A percentile compares a stretch with the other conserved stretches of the same genome.
These are phyloP conservation scores for Zygaena filipendulae DNA, from an alignment of 2,888 invertebrate genomes.

Conservation along the genomic window DNA sequence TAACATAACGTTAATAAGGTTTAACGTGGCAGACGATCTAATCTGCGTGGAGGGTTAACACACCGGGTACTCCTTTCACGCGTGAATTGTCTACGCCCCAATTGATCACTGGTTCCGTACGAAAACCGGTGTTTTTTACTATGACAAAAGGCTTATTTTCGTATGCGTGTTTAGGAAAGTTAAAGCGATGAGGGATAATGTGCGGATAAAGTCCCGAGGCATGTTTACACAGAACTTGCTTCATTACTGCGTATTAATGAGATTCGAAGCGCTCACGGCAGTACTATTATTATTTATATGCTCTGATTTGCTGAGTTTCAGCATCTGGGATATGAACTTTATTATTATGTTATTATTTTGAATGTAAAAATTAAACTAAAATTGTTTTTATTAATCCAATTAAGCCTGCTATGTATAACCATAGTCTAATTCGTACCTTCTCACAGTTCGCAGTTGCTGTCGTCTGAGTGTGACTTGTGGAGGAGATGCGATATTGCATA, in stretches of 20 bases:
- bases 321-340: too few relatives aligned
- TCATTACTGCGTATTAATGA: constrained; percentile 58
- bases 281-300: constrained; percentile 36
- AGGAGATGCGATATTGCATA: constrained; percentile 89
- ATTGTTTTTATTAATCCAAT: too few relatives aligned
- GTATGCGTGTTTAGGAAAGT: constrained; percentile 22
- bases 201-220: constrained; percentile 44
- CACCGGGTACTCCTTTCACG: constrained; percentile 36
- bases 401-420: too few relatives aligned
- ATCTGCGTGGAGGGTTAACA: constrained; percentile 40
- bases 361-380: too few relatives aligned
- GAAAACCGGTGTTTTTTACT: too few relatives aligned
- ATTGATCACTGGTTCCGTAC: too few relatives aligned
- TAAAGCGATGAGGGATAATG: constrained; percentile 43
- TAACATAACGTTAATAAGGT: constrained; percentile 35
- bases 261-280: constrained; percentile 37
- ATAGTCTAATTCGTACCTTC: constrained; percentile 60
- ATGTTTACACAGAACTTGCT: constrained; percentile 61
- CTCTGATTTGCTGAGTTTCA: constrained; percentile 32
- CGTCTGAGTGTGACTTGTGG: constrained; percentile 87
- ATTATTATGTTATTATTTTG: too few relatives aligned
- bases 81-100: constrained; percentile 37
- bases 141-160: constrained; percentile 37
- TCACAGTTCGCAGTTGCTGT: constrained; percentile 84
- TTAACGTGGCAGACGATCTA: constrained; percentile 41